phyloP scores from a whole-genome alignment of 1,140 invertebrate genomes.

The Heliothis virescens region DNA sequence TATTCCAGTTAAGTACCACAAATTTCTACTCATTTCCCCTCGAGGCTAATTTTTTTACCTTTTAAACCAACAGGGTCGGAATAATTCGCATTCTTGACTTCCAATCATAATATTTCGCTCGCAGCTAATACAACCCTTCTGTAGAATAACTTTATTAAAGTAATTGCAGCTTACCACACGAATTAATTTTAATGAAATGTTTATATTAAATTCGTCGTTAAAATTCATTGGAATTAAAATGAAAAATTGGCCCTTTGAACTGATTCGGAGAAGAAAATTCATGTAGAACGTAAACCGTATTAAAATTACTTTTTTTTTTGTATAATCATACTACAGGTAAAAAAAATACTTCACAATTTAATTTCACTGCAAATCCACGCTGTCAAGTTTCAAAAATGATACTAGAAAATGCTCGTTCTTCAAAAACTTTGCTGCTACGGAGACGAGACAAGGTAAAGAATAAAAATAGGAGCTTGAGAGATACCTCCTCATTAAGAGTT shows the following conservation, averaged over 20 bases:
- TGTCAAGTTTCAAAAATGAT: not conserved
- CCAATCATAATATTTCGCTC: not conserved
- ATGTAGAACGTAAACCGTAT: too few species aligned
- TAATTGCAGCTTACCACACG: not conserved
- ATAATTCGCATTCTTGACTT: not conserved
- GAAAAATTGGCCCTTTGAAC: too few species aligned
- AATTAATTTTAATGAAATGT: not conserved
- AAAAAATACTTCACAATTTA: too few species aligned
- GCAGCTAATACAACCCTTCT: not conserved
- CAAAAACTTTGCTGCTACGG: not conserved
- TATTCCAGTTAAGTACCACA: too few species aligned
- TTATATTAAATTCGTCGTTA: too few species aligned
- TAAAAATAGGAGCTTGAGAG: not conserved
- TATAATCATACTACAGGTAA: too few species aligned
- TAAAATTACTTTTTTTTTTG: too few species aligned
- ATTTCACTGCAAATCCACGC: too few species aligned
- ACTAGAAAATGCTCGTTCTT: not conserved
- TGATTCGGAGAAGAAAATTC: too few species aligned
- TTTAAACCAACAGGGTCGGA: not conserved
- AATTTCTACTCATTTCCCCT: too few species aligned
- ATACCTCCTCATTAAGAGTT: not conserved
- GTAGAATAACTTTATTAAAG: not conserved
- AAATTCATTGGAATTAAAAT: too few species aligned
- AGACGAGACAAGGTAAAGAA: not conserved
- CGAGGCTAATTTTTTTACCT: not conserved